A percentile compares a stretch with the other conserved stretches of the same genome.
Evolutionary conservation across 2,888 invertebrate genomes (phyloP).

Genomic region (Mellilla xanthometata): DNA sequence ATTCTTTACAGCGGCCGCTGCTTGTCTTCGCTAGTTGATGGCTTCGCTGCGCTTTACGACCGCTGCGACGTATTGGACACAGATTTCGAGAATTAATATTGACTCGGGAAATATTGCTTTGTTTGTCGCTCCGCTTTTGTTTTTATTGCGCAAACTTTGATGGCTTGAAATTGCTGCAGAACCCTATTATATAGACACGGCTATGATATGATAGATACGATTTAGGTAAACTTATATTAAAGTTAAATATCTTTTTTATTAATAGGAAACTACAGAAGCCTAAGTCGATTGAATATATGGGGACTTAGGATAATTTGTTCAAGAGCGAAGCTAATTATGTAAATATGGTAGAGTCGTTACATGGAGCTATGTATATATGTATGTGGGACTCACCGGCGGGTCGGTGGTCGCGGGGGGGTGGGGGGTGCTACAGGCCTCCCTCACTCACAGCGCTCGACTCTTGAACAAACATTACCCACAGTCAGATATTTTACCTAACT

Average conservation of each 20-base stretch:
- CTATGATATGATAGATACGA: no score
- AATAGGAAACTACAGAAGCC: no score
- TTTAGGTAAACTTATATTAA: no score
- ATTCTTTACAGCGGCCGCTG: slow-evolving; percentile 9
- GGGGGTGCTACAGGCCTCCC: slow-evolving; percentile 64
- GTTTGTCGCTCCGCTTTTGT: background rate
- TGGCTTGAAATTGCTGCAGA: no score
- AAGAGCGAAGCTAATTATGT: slow-evolving; percentile 59
- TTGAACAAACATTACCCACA: slow-evolving; percentile 78
- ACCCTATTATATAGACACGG: no score
- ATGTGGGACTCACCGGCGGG: slow-evolving; percentile 62
- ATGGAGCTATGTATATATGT: slow-evolving; percentile 32
- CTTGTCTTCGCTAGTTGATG: slow-evolving; percentile 21
- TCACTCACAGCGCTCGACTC: slow-evolving; percentile 70
- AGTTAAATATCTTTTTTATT: no score
- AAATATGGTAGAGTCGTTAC: slow-evolving; percentile 17
- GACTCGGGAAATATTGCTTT: background rate
- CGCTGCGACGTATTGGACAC: background rate
- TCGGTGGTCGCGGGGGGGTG: slow-evolving; percentile 50
- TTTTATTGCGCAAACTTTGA: no score
- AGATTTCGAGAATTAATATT: background rate
- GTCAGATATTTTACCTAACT: slow-evolving; percentile 40
- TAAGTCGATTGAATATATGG: no score
- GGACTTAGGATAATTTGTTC: slow-evolving; percentile 45
- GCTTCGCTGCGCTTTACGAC: slow-evolving; percentile 18